These are phyloP conservation scores for Alviniconcha strummeri DNA, from an alignment of 2,888 invertebrate genomes.

Conservation along the genomic window DNA sequence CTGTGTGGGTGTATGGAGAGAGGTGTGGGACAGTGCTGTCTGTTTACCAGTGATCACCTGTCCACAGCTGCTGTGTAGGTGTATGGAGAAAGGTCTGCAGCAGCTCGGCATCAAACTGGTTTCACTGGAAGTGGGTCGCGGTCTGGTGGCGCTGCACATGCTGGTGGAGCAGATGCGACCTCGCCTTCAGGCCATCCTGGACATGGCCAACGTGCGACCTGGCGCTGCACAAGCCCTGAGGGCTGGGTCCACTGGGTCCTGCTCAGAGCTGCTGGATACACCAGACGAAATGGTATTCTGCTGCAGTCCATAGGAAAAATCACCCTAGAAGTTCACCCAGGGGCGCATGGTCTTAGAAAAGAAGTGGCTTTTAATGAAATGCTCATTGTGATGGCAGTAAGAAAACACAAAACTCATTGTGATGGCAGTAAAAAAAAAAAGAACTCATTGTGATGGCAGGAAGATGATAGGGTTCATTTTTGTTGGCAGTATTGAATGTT, in stretches of 20 bases:
- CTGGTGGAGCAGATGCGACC: conserved; percentile 22
- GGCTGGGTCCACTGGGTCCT: conserved; percentile 37
- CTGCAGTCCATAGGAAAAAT: no score
- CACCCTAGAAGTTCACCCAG: no score
- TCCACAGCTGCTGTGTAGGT: conserved; percentile 30
- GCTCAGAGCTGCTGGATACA: conserved; percentile 44
- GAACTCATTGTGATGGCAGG: no score
- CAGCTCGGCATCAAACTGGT: conserved; percentile 27
- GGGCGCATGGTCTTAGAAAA: no score
- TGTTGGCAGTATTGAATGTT: no score
- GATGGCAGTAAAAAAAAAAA: no score
- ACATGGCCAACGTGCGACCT: conserved; percentile 53
- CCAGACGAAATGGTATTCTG: conserved; percentile 50
- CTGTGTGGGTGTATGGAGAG: conserved; percentile 22
- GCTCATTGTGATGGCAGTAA: no score
- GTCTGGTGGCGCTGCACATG: conserved; percentile 34
- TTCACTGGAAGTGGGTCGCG: conserved; percentile 20
- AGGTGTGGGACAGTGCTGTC: conserved; percentile 21
- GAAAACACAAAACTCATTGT: no score
- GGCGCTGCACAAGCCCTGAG: conserved; percentile 44
- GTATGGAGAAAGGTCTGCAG: conserved; percentile 17
- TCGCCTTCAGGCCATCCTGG: conserved; percentile 49
- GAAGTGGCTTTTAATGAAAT: no score
- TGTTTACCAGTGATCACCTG: background rate
- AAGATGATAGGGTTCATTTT: no score